Evolutionary conservation across 2,113 vertebrate species (phyloP), one percentile per base, ranked within the genome.

Genomic region (Ailuropoda melanoleuca): DNA sequence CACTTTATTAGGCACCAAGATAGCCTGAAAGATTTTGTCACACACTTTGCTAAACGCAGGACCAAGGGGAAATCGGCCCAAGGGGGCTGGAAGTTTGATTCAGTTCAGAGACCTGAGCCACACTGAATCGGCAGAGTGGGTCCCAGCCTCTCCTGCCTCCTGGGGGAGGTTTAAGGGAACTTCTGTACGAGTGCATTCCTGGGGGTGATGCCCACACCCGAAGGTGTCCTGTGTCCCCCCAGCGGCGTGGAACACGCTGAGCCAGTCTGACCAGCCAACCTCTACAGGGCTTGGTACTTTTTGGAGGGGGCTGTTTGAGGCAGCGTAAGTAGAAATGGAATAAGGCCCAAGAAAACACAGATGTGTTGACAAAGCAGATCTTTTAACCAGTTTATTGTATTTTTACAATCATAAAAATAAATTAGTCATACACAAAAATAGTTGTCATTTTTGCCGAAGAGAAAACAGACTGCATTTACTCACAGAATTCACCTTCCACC

Each of bases 381-480:
- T 93, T 95, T 97, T 78, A 98, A 98, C 48, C 37, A 75, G 68
- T 98, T 99, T 98, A 98, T 99, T 99, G 98, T 98, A 98, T 99
- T 98, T 98, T 98, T 97, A 99, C 98, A 99, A 98, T 98, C 98
- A 99, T 98, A 99, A 98, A 99, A 99, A 99, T 99, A 99, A 99
- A 99, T 99, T 99, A 99, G 98, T 99, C 98, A 98, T 99, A 99
- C 98, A 98, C 98, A 99, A 99, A 99, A 99, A 99, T 98, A 99
- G 97, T 98, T 98, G 98, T 98, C 98, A 94, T 94, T 99, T 98
- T 90, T 97, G 97, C 96, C 93, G 93, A 98, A 96, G 98, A 98
- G 97, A 97, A 98, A 98, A 97, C 81, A 98, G 96, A 93, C 34
- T 23, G 26, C 9, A 85, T 96, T 97, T 88, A 92, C 92, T 93